A percentile compares a stretch with the other conserved stretches of the same genome.
Evolutionary conservation across 2,888 invertebrate species (phyloP).

Genomic region (Pseudococcus longispinus): DNA sequence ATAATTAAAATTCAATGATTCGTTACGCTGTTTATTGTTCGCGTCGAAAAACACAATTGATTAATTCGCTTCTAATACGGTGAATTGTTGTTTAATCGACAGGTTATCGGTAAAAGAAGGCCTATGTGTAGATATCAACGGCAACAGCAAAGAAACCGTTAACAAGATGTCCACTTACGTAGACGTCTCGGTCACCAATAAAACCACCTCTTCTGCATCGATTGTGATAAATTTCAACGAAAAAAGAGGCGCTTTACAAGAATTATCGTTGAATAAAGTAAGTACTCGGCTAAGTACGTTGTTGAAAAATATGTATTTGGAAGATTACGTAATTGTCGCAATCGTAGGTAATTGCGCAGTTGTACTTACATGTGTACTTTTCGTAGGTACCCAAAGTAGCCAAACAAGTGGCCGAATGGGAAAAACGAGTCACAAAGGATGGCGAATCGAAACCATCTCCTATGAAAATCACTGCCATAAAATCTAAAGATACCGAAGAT

Average conservation of each 20-base stretch:
- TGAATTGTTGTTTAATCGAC: not conserved
- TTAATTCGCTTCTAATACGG: not conserved
- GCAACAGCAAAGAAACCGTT: not conserved
- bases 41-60: not conserved
- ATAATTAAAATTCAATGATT: constrained; percentile 7
- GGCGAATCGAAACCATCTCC: constrained; percentile 67
- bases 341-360: too few species aligned
- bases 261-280: constrained; percentile 64
- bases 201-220: not conserved
- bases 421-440: constrained; percentile 72
- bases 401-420: constrained; percentile 73
- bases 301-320: too few species aligned
- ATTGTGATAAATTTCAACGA: constrained; percentile 47
- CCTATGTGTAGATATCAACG: not conserved
- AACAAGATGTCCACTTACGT: constrained; percentile 14
- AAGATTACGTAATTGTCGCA: too few species aligned
- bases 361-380: not conserved
- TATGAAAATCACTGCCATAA: constrained; percentile 69
- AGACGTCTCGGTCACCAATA: not conserved
- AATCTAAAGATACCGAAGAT: constrained; percentile 69
- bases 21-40: not conserved
- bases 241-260: constrained; percentile 64
- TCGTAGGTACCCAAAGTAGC: constrained; percentile 66
- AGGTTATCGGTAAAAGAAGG: constrained; percentile 1
- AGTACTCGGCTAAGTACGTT: not conserved